phyloP scores from a whole-genome alignment of 2,113 vertebrate genomes.

The Rhodinocichla rosea region DNA sequence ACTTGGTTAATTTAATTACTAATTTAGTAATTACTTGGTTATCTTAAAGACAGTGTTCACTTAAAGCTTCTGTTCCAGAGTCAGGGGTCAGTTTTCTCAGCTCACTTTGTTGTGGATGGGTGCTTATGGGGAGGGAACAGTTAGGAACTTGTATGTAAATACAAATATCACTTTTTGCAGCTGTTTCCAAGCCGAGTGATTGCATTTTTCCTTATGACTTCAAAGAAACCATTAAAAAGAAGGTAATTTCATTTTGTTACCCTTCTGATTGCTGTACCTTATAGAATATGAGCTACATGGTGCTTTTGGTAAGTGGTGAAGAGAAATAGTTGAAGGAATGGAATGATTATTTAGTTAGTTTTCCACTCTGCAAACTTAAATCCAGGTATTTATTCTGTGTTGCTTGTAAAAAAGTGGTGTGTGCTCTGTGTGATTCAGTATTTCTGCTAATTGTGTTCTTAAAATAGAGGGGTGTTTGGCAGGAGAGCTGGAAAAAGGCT shows the following conservation, averaged over 20 bases:
- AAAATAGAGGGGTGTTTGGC: not conserved
- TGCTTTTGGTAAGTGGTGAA: not conserved
- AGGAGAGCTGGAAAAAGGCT: not conserved
- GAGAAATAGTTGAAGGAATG: not conserved
- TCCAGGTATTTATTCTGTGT: not conserved
- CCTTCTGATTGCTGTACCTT: not conserved
- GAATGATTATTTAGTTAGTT: not conserved
- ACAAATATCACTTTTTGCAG: constrained; percentile 68
- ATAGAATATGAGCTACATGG: not conserved
- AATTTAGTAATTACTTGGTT: not conserved
- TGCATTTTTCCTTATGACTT: constrained; percentile 96
- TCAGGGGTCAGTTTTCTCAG: not conserved
- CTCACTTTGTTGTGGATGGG: not conserved
- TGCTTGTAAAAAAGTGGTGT: not conserved
- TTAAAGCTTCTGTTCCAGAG: not conserved
- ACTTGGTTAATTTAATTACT: not conserved
- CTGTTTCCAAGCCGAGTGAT: constrained; percentile 88
- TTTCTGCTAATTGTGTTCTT: not conserved
- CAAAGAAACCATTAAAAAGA: constrained; percentile 82
- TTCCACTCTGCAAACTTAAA: not conserved
- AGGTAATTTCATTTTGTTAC: constrained; percentile 74
- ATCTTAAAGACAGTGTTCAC: not conserved
- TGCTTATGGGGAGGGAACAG: not conserved
- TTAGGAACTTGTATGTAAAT: not conserved
- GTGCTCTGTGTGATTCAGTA: not conserved